These are phyloP conservation scores for Redunca redunca DNA, from an alignment of 2,113 vertebrate genomes.

Conservation along the genomic window DNA sequence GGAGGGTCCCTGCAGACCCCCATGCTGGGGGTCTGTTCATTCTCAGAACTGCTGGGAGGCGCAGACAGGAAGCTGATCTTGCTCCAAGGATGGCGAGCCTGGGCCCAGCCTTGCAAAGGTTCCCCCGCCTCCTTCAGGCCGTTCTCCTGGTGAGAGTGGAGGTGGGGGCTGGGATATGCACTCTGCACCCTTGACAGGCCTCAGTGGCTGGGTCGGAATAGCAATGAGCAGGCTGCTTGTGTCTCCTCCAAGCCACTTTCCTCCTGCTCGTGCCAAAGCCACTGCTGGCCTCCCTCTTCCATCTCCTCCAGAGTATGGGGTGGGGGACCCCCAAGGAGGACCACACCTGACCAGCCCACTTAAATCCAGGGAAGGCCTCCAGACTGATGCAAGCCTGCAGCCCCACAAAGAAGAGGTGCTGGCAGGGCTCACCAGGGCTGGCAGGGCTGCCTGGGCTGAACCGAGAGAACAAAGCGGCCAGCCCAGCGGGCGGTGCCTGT, in stretches of 20 bases:
- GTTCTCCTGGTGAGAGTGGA: not conserved
- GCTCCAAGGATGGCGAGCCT: not conserved
- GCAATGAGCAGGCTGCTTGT: not conserved
- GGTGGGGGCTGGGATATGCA: not conserved
- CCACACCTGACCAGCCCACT: not conserved
- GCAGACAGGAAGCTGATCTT: not conserved
- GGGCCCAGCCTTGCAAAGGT: not conserved
- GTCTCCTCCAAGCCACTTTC: not conserved
- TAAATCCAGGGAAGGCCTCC: not conserved
- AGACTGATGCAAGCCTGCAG: not conserved
- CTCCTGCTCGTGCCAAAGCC: not conserved
- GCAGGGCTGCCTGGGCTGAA: not conserved
- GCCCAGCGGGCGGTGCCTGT: not conserved
- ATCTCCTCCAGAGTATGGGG: not conserved
- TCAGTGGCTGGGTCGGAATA: not conserved
- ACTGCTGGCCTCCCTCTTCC: not conserved
- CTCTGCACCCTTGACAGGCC: not conserved
- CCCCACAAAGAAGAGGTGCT: not conserved
- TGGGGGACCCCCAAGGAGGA: not conserved
- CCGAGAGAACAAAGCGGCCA: not conserved
- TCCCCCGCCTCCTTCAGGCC: not conserved
- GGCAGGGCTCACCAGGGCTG: not conserved
- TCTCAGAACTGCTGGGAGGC: not conserved
- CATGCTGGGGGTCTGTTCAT: accelerated
- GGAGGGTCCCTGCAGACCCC: not conserved